Base-by-base conservation (phyloP, 2,113 vertebrate genomes). In the Pseudopipra pipra region DNA sequence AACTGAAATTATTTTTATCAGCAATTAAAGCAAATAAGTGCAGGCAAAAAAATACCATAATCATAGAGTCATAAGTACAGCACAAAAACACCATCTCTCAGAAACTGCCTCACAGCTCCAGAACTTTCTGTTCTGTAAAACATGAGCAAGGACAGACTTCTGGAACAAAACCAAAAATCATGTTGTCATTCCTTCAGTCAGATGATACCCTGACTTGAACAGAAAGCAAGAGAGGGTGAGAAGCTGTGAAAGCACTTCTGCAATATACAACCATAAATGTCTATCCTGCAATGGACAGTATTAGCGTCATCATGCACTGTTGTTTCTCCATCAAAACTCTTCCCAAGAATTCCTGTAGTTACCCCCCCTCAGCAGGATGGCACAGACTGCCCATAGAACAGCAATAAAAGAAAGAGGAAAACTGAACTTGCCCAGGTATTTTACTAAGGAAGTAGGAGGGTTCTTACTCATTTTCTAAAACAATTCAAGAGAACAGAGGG, bases 41-140 rank as follows among this genome's bases (percentile, higher is more conserved):
- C 27, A 35, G 27, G 61, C 4, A 65, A 81, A 66, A 68, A 43
- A 43, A 56, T 47, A 4, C 37, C 14, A 14, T 22, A 78, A 14
- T 52, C 47, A 63, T 7, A 68, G 12, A 74, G 7, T 77, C 80
- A 77, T 30, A 58, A 76, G 39, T 30, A 62, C 20, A 80, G 28
- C 24, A 80, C 20, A 76, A 58, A 96, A 70, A 62, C 18, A 41
- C 5, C 70, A 30, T 46, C 39, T 51, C 59, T 71, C 28, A 66
- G 91, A 72, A 90, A 82, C 21, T 47, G 20, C 14, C 30, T 88
- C 62, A 47, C 44, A 85, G 49, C 15, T 87, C 61, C 66, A 85
- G 74, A 79, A 67, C 54, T 72, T 85, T 85, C n/a, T 92, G 25
- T 90, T 93, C 79, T 77, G 15, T 63, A 83, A 93, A 88, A 73